A percentile compares a stretch with the other conserved stretches of the same genome.
Evolutionary conservation across 2,888 invertebrate genomes (phyloP).

Genomic region (Drosophila mettleri): DNA sequence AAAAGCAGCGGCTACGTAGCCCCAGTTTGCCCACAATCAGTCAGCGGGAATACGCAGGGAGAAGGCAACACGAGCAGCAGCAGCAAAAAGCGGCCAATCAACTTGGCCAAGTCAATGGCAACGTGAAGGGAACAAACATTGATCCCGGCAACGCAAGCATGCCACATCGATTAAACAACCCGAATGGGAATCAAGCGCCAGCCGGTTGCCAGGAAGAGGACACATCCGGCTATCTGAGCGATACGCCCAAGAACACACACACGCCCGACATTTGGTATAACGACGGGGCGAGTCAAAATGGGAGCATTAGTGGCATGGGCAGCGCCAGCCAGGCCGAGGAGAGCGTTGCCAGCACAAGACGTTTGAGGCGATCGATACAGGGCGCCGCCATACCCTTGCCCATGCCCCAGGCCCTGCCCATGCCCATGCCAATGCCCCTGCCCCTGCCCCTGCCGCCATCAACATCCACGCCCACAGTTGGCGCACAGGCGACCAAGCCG

Average conservation of each 20-base stretch:
- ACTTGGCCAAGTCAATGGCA: constrained; percentile 45
- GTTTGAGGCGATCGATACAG: constrained; percentile 73
- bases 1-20: constrained; percentile 85
- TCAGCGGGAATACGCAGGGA: constrained; percentile 70
- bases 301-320: constrained; percentile 72
- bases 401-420: constrained; percentile 5
- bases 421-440: neutral
- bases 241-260: constrained; percentile 87
- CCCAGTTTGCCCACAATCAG: constrained; percentile 90
- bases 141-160: constrained; percentile 68
- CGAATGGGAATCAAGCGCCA: constrained; percentile 61
- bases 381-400: constrained; percentile 40
- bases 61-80: constrained; percentile 66
- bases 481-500: constrained; percentile 37
- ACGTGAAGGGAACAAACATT: constrained; percentile 51
- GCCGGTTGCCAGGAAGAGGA: constrained; percentile 88
- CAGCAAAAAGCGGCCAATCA: constrained; percentile 79
- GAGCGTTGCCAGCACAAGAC: constrained; percentile 39
- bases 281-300: constrained; percentile 79
- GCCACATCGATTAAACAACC: constrained; percentile 76
- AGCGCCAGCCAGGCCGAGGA: constrained; percentile 58
- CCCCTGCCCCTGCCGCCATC: constrained; percentile 9
- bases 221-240: constrained; percentile 94
- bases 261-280: constrained; percentile 86
- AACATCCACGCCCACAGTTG: constrained; percentile 18